Evolutionary conservation across 2,113 vertebrate species (phyloP).

Genomic region (Semnopithecus entellus): DNA sequence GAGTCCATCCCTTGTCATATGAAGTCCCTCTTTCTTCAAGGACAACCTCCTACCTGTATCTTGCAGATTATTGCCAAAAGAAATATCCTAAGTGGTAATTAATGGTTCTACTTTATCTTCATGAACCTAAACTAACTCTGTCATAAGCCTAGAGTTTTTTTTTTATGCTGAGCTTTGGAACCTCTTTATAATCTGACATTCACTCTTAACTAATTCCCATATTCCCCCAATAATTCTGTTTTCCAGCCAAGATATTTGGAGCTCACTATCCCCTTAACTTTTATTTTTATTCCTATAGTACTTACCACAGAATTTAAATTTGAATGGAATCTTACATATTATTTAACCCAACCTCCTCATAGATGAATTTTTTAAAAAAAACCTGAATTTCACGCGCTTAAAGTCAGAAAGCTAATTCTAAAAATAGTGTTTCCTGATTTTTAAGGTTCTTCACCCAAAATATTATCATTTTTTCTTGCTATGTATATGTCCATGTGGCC

Average conservation of each 20-base stretch:
- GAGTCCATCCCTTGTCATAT: neutral
- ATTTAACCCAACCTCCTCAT: neutral
- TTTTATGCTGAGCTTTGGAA: neutral
- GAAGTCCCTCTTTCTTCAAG: neutral
- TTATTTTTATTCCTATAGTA: neutral
- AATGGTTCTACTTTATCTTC: neutral
- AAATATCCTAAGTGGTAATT: neutral
- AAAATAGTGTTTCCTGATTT: neutral
- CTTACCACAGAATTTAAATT: neutral
- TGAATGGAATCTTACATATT: neutral
- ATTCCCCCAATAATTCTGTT: neutral
- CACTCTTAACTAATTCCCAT: neutral
- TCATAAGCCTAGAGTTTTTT: neutral
- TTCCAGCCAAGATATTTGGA: neutral
- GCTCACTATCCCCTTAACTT: neutral
- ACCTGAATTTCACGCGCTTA: neutral
- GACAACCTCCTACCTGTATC: neutral
- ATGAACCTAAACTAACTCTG: neutral
- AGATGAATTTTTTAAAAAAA: neutral
- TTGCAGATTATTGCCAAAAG: neutral
- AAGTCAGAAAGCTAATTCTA: neutral
- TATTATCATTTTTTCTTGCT: neutral
- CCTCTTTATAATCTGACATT: neutral
- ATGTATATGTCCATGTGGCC: accelerated
- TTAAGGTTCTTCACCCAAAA: neutral